phyloP scores from a whole-genome alignment of 2,797 vertebrate species.

The Mormyrops boulengeri region DNA sequence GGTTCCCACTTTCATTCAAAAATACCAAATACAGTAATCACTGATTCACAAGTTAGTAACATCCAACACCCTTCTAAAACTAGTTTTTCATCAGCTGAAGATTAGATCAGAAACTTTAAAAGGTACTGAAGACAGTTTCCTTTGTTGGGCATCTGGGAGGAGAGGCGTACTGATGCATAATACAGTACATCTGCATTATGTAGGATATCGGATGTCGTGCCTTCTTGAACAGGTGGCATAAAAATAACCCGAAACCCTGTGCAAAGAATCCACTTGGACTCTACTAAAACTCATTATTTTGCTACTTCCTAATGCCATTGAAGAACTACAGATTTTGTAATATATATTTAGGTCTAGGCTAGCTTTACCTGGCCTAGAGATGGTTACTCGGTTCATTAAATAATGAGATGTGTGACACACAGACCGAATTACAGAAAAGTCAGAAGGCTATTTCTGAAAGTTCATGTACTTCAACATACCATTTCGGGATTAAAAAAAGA shows the following conservation, averaged over 20 bases:
- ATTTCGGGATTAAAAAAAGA: background rate
- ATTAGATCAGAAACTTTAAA: background rate
- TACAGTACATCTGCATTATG: conserved; percentile 1
- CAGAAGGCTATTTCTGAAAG: background rate
- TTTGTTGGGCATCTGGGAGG: background rate
- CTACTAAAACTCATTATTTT: background rate
- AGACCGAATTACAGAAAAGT: background rate
- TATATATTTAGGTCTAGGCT: no score
- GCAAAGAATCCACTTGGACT: background rate
- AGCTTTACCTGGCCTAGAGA: background rate
- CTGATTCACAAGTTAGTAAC: background rate
- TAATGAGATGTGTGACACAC: background rate
- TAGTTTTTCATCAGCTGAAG: background rate
- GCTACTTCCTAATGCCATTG: background rate
- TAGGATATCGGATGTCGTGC: background rate
- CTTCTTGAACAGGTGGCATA: background rate
- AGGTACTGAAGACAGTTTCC: background rate
- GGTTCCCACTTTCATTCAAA: background rate
- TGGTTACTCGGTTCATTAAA: background rate
- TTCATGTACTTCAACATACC: background rate
- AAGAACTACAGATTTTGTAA: background rate
- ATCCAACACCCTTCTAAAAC: background rate
- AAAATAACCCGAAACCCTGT: background rate
- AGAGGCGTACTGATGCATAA: background rate
- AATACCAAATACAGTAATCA: background rate